phyloP scores from a whole-genome alignment of 2,113 vertebrate species.

The Thalassoma bifasciatum region DNA sequence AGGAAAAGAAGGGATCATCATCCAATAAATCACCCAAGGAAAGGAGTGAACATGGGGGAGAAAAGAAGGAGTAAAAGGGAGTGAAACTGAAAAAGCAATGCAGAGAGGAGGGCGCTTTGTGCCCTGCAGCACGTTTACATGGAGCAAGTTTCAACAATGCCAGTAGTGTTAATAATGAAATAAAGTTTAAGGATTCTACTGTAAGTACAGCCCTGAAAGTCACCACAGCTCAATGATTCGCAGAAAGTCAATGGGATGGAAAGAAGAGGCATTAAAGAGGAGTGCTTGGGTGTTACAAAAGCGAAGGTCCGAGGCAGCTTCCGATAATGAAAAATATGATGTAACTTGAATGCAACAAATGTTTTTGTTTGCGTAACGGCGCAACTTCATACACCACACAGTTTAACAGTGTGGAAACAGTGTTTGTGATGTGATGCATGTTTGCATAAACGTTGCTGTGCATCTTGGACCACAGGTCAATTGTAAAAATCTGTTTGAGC shows the following conservation, averaged over 20 bases:
- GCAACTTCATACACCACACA: neutral
- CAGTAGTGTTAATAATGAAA: conserved; percentile 60
- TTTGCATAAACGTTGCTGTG: conserved; percentile 4
- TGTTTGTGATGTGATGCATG: neutral
- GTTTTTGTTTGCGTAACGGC: conserved; percentile 6
- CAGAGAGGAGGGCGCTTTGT: conserved; percentile 38
- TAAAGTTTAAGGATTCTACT: conserved; percentile 47
- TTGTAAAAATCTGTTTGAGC: conserved; percentile 15
- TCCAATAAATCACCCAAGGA: conserved; percentile 68
- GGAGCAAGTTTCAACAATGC: conserved; percentile 26
- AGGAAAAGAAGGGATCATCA: conserved; percentile 61
- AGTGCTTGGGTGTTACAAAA: conserved; percentile 10
- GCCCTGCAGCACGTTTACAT: conserved; percentile 38
- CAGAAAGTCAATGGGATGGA: conserved; percentile 44
- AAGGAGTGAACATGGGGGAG: conserved; percentile 23
- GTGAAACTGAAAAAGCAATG: conserved; percentile 32
- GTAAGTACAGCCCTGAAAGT: conserved; percentile 47
- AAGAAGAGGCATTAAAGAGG: conserved; percentile 37
- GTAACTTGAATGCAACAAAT: conserved; percentile 9
- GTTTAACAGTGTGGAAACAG: neutral
- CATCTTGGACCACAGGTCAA: neutral
- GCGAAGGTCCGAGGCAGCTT: conserved; percentile 20
- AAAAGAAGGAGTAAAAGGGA: conserved; percentile 38
- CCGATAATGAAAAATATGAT: conserved; percentile 1
- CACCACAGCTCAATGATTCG: conserved; percentile 45